These are phyloP conservation scores for Ciconia nigra DNA, from an alignment of 2,797 vertebrate species.

Conservation along the genomic window DNA sequence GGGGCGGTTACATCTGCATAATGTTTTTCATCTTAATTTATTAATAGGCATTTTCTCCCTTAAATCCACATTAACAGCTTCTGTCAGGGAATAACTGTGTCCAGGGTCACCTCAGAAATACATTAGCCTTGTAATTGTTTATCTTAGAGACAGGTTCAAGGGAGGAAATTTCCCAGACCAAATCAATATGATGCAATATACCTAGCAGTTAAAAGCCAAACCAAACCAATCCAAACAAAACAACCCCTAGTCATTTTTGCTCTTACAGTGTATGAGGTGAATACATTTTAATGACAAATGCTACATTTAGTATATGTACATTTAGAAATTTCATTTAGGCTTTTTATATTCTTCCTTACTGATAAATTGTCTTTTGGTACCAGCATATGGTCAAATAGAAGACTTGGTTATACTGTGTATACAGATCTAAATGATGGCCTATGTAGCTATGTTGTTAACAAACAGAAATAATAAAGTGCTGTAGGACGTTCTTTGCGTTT, in stretches of 20 bases:
- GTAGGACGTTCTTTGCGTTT: neutral
- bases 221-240: neutral
- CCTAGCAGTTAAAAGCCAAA: neutral
- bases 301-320: neutral
- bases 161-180: conserved; percentile 25
- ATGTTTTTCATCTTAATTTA: neutral
- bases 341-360: neutral
- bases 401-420: neutral
- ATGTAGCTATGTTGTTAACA: conserved; percentile 21
- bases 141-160: neutral
- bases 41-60: neutral
- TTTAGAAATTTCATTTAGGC: neutral
- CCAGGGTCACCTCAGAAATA: conserved; percentile 14
- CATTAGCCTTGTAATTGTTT: conserved; percentile 4
- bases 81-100: neutral
- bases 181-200: neutral
- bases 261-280: neutral
- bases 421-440: neutral
- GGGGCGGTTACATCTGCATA: neutral
- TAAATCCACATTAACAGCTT: neutral
- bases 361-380: neutral
- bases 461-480: conserved; percentile 22
- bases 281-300: neutral
- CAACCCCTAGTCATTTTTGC: neutral
- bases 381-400: neutral